A percentile compares a stretch with the other conserved stretches of the same genome.
Conservation (phyloP, 2,888 invertebrate genomes). For the Alsophila aescularia region DNA sequence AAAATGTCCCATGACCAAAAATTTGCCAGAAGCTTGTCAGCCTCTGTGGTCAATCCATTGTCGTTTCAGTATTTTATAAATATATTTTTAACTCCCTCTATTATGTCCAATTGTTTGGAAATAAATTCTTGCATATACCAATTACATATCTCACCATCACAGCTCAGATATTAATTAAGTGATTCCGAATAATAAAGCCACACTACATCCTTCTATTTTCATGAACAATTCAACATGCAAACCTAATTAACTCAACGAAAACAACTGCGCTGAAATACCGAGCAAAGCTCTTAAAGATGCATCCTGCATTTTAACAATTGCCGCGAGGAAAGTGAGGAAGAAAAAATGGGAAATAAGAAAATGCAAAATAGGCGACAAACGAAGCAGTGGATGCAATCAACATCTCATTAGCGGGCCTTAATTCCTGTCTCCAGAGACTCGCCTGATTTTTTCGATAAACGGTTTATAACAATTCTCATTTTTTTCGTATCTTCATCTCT, state of each 20-base stretch:
- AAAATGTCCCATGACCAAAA: too few relatives aligned
- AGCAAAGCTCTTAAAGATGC: conserved; percentile 64
- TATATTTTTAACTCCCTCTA: too few relatives aligned
- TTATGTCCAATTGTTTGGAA: too few relatives aligned
- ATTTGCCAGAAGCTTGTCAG: too few relatives aligned
- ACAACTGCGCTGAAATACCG: conserved; percentile 46
- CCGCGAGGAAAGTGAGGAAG: conserved; percentile 39
- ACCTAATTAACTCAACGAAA: conserved; percentile 39
- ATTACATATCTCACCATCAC: too few relatives aligned
- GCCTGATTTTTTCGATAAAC: conserved; percentile 73
- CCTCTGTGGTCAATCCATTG: too few relatives aligned
- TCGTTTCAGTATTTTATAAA: too few relatives aligned
- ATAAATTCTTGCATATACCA: too few relatives aligned
- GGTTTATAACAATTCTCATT: conserved; percentile 71
- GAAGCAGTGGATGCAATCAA: conserved; percentile 76
- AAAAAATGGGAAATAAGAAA: conserved; percentile 54
- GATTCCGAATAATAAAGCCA: too few relatives aligned
- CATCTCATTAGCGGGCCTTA: conserved; percentile 81
- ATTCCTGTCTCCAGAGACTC: conserved; percentile 62
- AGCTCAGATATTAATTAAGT: too few relatives aligned
- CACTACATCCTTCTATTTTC: background rate
- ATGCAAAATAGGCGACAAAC: conserved; percentile 70
- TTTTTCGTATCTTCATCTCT: conserved; percentile 30
- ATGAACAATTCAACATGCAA: background rate
- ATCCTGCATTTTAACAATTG: conserved; percentile 66